Evolutionary conservation across 2,888 invertebrate species (phyloP).

Genomic region (Boloria selene): DNA sequence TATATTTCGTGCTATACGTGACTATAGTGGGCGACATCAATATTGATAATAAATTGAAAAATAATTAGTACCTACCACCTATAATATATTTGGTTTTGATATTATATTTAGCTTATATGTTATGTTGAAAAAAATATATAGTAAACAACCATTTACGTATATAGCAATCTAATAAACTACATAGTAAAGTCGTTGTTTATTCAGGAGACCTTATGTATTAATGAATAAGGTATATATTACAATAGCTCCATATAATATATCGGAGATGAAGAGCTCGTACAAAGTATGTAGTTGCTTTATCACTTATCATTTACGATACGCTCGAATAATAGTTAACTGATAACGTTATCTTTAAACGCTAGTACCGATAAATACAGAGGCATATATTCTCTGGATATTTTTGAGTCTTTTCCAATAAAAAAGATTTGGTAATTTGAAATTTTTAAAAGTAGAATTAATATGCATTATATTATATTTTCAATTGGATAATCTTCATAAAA

Average conservation of each 20-base stretch:
- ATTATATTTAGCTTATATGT: no score
- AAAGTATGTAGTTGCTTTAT: conserved; percentile 15
- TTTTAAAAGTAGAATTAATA: no score
- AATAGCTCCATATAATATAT: background rate
- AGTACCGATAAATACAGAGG: conserved; percentile 11
- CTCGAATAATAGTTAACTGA: conserved; percentile 56
- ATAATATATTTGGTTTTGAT: no score
- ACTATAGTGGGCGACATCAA: conserved; percentile 5
- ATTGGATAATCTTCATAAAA: no score
- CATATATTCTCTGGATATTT: background rate
- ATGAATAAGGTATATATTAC: background rate
- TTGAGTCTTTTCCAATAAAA: no score
- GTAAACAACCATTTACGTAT: no score
- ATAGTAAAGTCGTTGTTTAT: background rate
- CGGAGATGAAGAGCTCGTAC: conserved; percentile 2
- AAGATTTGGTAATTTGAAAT: no score
- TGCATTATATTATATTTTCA: no score
- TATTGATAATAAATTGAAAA: background rate
- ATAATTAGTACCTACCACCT: no score
- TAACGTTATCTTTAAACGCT: conserved; percentile 48
- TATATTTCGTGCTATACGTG: conserved; percentile 2
- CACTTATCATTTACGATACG: conserved; percentile 56
- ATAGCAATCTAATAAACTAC: no score
- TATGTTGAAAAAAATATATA: no score
- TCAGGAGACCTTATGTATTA: background rate